Evolutionary conservation across 2,888 invertebrate genomes (phyloP).

Genomic region (Torymus aiolomorphi): DNA sequence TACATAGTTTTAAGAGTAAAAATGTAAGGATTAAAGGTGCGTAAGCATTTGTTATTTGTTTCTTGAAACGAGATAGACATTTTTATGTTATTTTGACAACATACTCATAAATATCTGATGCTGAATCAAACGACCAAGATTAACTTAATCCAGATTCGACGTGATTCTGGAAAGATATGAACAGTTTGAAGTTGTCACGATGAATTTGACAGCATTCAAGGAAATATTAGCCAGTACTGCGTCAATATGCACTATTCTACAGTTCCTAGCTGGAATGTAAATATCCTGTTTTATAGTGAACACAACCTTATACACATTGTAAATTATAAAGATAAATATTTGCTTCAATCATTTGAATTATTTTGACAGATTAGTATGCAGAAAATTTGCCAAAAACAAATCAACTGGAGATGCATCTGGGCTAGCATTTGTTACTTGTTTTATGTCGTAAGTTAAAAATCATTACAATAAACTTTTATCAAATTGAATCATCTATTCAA

Average conservation of each 20-base stretch:
- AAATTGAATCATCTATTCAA: conserved; percentile 19
- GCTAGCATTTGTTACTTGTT: conserved; percentile 86
- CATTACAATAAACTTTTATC: conserved; percentile 38
- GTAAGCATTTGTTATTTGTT: too few relatives aligned
- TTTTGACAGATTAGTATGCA: conserved; percentile 84
- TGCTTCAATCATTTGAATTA: conserved; percentile 15
- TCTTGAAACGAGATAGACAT: too few relatives aligned
- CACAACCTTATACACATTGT: background rate
- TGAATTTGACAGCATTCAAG: conserved; percentile 46
- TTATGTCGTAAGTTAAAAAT: conserved; percentile 80
- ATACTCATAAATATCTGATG: background rate
- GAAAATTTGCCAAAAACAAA: conserved; percentile 84
- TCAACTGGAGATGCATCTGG: conserved; percentile 87
- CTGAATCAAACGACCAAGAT: background rate
- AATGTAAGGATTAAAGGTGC: too few relatives aligned
- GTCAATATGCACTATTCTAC: conserved; percentile 86
- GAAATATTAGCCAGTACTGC: conserved; percentile 78
- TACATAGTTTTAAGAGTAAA: too few relatives aligned
- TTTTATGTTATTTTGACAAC: too few relatives aligned
- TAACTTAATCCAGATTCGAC: conserved; percentile 14
- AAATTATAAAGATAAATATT: conserved; percentile 3
- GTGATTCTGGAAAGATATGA: conserved; percentile 32
- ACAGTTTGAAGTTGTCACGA: conserved; percentile 19
- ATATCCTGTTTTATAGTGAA: conserved; percentile 70
- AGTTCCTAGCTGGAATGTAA: conserved; percentile 92